These are phyloP conservation scores for Zoanthus sansibaricus DNA, from an alignment of 92 coral and sea anemone genomes.

Conservation along the genomic window DNA sequence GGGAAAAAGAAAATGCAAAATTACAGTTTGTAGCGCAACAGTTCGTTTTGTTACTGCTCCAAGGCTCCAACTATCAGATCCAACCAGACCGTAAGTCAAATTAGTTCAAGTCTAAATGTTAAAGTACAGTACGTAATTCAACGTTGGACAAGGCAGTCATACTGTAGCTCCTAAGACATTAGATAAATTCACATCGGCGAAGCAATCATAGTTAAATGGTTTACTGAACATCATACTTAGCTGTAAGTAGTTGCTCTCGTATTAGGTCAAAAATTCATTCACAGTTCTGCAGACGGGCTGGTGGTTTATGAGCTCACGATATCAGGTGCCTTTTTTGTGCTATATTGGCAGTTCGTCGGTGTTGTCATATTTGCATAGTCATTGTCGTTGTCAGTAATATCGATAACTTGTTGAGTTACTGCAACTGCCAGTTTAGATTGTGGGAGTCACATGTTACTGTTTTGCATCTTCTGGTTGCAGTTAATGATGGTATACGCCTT, in stretches of 20 bases:
- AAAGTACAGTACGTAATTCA: background rate
- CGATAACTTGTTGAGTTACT: no score
- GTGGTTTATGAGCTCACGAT: background rate
- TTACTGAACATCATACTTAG: background rate
- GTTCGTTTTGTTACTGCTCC: background rate
- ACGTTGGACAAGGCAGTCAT: no score
- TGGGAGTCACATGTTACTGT: no score
- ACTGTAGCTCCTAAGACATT: no score
- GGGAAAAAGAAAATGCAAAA: background rate
- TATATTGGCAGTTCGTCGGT: background rate
- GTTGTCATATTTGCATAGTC: background rate
- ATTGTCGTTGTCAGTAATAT: background rate
- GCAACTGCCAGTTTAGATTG: no score
- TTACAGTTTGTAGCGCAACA: constrained; percentile 1
- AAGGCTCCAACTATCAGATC: background rate
- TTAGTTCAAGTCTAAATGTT: background rate
- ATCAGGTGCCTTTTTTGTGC: background rate
- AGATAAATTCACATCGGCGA: background rate
- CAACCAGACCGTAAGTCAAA: background rate
- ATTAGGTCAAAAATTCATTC: background rate
- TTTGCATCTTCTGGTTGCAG: no score
- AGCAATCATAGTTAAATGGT: background rate
- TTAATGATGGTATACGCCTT: no score
- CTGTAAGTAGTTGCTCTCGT: background rate
- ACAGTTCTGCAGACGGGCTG: constrained; percentile 2